Evolutionary conservation across 2,888 invertebrate species (phyloP), one percentile per base, ranked within the genome.

Genomic region (Sarcophaga carnaria): DNA sequence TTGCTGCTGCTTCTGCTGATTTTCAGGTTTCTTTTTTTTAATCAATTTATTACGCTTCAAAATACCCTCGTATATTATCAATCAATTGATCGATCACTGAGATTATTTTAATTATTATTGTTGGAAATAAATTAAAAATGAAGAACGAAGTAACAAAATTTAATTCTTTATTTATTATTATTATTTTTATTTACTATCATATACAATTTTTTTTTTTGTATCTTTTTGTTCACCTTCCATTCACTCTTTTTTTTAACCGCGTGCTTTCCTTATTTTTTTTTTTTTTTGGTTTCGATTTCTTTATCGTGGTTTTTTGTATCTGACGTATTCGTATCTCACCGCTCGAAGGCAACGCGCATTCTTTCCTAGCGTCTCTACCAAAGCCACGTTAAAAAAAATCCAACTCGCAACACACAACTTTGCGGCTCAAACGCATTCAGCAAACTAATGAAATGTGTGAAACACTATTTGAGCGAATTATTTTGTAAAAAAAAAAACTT

Each of bases 381-480:
- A 17, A 54, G 54, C 54, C 54, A 12, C 54, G 17, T 14, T 14
- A 54, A 54, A 12, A 12, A 49, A 49, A 54, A 54, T 5, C 12
- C 12, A 54, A 54, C 71, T 69, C 74, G 47, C 49, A 27, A 27
- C 37, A 70, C 17, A 83, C 86, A 76, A 87, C 87, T 84, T 84
- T 79, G 82, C 87, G 64, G 69, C 75, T 87, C 87, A 80, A 83
- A 83, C 83, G 87, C 85, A 88, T 88, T 83, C 85, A 83, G 78
- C 77, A 70, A 83, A 88, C 85, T 85, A 80, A 88, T 60, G 75
- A 83, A 85, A 74, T 67, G 17, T 54, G 12, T 22, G 3, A 54
- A 54, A 54, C 54, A 54, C 17, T 14, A 14, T 54, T 54, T 17
- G 54, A 54, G 54, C 54, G 54, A 37, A 37, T 37, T 54, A 54